Conservation (phyloP, 2,888 invertebrate species). For the Nymphalis polychloros region DNA sequence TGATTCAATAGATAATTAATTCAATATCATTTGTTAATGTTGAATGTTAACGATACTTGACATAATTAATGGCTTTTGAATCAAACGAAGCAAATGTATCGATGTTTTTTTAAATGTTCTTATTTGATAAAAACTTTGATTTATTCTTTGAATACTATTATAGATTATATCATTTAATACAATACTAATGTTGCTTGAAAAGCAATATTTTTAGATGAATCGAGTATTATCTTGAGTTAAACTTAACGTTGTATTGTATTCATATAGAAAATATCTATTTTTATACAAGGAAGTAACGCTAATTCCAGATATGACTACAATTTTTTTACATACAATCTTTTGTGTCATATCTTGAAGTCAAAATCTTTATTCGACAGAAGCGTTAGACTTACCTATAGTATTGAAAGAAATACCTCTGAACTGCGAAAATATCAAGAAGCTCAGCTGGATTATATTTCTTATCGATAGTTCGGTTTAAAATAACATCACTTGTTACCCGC, state of each 20-base stretch:
- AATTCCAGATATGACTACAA: too few species aligned
- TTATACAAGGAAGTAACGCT: neutral
- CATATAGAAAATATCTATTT: neutral
- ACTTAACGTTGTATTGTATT: neutral
- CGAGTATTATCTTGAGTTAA: neutral
- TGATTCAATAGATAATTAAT: slow-evolving; percentile 27
- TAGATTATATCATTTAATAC: slow-evolving; percentile 3
- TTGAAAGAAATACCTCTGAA: too few species aligned
- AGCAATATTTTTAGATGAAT: neutral
- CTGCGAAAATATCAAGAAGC: too few species aligned
- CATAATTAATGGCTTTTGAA: slow-evolving; percentile 28
- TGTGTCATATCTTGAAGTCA: too few species aligned
- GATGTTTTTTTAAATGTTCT: slow-evolving; percentile 19
- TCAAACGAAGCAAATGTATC: slow-evolving; percentile 27
- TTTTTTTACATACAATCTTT: too few species aligned
- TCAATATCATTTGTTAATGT: slow-evolving; percentile 31
- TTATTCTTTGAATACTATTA: slow-evolving; percentile 5
- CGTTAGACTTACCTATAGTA: too few species aligned
- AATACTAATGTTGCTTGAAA: neutral
- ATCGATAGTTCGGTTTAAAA: too few species aligned
- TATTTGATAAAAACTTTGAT: slow-evolving; percentile 18
- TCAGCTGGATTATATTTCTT: too few species aligned
- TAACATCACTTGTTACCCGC: too few species aligned
- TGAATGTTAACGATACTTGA: slow-evolving; percentile 21
- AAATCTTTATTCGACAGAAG: too few species aligned